Evolutionary conservation across 1,140 invertebrate genomes (phyloP).

Genomic region (Drosophila sp.): DNA sequence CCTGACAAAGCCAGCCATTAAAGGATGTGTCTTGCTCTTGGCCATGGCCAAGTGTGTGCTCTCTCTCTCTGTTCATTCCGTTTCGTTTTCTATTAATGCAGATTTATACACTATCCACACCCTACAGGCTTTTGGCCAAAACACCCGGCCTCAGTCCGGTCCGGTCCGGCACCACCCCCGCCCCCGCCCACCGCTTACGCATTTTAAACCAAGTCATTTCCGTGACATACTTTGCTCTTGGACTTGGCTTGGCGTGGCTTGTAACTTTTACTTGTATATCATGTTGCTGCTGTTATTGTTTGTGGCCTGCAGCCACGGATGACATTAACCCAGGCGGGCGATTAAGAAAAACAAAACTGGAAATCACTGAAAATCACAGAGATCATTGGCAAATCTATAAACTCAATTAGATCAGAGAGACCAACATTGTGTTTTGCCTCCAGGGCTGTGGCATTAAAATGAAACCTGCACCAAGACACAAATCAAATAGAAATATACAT

Average conservation of each 20-base stretch:
- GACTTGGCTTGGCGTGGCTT: background rate
- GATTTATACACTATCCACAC: constrained; percentile 41
- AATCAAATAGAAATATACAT: constrained; percentile 4
- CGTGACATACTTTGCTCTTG: constrained; percentile 67
- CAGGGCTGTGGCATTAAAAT: constrained; percentile 39
- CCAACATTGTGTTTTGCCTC: constrained; percentile 16
- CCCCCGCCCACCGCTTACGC: constrained; percentile 34
- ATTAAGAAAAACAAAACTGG: constrained; percentile 52
- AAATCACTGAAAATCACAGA: constrained; percentile 23
- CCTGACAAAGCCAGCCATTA: constrained; percentile 61
- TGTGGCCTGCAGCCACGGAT: constrained; percentile 60
- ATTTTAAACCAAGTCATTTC: constrained; percentile 78
- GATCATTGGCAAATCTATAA: constrained; percentile 72
- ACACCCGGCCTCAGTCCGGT: background rate
- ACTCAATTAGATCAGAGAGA: constrained; percentile 68
- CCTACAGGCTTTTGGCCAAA: background rate
- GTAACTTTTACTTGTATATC: constrained; percentile 68
- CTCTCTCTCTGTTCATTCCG: constrained; percentile 36
- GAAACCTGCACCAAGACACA: constrained; percentile 29
- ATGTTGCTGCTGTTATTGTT: constrained; percentile 15
- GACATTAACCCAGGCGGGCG: constrained; percentile 66
- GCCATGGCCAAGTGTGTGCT: constrained; percentile 39
- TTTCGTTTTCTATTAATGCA: constrained; percentile 80
- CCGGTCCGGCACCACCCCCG: too few species aligned
- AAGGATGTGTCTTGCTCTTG: constrained; percentile 69